Evolutionary conservation across 2,113 vertebrate genomes (phyloP).

Genomic region (Pterocles gutturalis): DNA sequence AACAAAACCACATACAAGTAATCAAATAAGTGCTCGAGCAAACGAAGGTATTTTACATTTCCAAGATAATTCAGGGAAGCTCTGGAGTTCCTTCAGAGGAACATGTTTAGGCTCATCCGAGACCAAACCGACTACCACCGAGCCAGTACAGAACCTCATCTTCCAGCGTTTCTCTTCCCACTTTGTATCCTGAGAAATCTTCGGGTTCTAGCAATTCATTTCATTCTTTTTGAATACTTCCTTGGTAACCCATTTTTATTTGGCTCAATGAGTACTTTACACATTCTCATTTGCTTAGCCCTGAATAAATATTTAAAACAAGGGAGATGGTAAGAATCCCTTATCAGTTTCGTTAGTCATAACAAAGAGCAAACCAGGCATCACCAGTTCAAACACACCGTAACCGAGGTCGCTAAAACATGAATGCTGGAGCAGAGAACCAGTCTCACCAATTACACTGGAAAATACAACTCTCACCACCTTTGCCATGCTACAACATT

Average conservation of each 20-base stretch:
- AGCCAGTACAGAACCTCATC: fast-evolving
- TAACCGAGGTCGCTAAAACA: background rate
- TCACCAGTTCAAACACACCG: background rate
- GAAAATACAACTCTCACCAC: fast-evolving
- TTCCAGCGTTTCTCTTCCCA: background rate
- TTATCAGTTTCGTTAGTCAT: background rate
- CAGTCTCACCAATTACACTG: background rate
- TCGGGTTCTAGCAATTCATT: background rate
- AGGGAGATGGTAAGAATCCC: background rate
- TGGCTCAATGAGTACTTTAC: background rate
- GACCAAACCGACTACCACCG: background rate
- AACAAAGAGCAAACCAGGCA: background rate
- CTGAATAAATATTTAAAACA: background rate
- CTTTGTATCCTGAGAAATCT: background rate
- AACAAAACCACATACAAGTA: background rate
- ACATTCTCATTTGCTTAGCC: background rate
- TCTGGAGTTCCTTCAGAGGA: background rate
- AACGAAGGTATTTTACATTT: background rate
- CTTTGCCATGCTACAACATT: fast-evolving
- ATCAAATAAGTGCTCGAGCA: background rate
- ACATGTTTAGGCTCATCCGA: background rate
- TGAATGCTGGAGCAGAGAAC: background rate
- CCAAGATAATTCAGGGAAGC: background rate
- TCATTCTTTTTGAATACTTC: background rate
- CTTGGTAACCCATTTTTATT: background rate